These are phyloP conservation scores for Perizoma flavofasciatum DNA, from an alignment of 2,888 invertebrate species.

Conservation along the genomic window DNA sequence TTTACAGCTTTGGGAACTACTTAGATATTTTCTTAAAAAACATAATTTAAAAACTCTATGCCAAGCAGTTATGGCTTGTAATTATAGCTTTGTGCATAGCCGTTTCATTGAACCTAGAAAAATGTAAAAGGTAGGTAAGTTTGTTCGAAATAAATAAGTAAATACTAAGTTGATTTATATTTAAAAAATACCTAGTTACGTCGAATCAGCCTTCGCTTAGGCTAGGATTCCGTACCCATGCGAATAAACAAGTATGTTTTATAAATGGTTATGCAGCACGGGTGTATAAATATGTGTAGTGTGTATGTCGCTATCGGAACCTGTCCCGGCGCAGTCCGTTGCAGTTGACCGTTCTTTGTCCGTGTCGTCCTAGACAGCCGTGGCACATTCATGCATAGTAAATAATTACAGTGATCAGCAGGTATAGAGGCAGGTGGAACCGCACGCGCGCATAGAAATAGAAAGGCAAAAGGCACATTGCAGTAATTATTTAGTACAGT, in stretches of 20 bases:
- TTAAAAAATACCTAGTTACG: too few species aligned
- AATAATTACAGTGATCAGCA: conserved; percentile 81
- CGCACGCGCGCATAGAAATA: conserved; percentile 82
- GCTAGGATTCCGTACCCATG: conserved; percentile 53
- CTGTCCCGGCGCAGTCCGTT: conserved; percentile 64
- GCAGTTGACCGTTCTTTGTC: conserved; percentile 76
- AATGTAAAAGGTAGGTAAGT: too few species aligned
- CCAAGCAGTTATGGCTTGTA: background rate
- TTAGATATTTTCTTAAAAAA: too few species aligned
- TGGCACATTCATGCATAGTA: conserved; percentile 82
- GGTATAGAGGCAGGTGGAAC: conserved; percentile 68
- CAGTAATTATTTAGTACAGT: conserved; percentile 84
- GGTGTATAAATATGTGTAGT: too few species aligned
- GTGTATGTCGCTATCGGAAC: conserved; percentile 73
- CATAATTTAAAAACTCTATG: background rate
- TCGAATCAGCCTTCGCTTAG: background rate
- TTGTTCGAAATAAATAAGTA: too few species aligned
- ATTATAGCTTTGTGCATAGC: too few species aligned
- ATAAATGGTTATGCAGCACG: conserved; percentile 67
- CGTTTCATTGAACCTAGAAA: too few species aligned
- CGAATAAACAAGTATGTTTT: conserved; percentile 71
- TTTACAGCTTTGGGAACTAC: background rate
- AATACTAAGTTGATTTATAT: too few species aligned
- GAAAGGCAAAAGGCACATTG: conserved; percentile 83
- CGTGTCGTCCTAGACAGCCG: conserved; percentile 77